Base-by-base conservation (phyloP, 2,113 vertebrate species). In the Epinephelus lanceolatus region DNA sequence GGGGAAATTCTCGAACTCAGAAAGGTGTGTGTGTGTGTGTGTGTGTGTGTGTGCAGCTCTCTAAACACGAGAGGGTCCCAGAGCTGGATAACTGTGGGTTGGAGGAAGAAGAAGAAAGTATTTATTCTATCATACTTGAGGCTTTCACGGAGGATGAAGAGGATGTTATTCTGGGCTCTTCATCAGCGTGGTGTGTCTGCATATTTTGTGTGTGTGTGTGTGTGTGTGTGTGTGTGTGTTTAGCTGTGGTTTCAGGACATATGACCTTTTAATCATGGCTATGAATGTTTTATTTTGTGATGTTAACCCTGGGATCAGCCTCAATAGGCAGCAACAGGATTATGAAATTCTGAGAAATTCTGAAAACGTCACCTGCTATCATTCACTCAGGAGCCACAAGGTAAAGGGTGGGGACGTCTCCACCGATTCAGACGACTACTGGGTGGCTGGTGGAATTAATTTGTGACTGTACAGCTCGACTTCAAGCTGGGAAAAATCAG, bases 101-200 rank as follows among this genome's bases (percentile, higher is more conserved):
- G 65, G 11, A 70, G 51, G 37, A 76, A 37, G 19, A 68, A 47
- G 7, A 69, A 53, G 52, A 19, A 7, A 10, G 5, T 30, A 57
- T 80, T 42, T 67, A 61, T 83, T 73, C 23, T 73, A 66, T 70
- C 13, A 66, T 15, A 66, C 10, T 37, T 37, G 15, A 30, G 51
- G 25, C 19, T n/a, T 30, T 56, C 63, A 66, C 5, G 0, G 71
- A 52, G 56, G 65, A 69, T 30, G 61, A 78, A 56, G 59, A 76
- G 83, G 87, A 89, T 86, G 81, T 89, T 86, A 75, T 83, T 87
- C 76, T 87, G 51, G 89, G 89, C 84, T 80, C 71, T 37, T 83
- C 81, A 78, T 76, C 89, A 59, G 0, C 2, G 55, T 30, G 62
- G 61, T 25, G 61, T 27, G 67, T 42, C 23, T 76, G 75, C 42